These are phyloP conservation scores for Ceyx melanurus DNA, from an alignment of 2,113 vertebrate genomes.

Conservation along the genomic window DNA sequence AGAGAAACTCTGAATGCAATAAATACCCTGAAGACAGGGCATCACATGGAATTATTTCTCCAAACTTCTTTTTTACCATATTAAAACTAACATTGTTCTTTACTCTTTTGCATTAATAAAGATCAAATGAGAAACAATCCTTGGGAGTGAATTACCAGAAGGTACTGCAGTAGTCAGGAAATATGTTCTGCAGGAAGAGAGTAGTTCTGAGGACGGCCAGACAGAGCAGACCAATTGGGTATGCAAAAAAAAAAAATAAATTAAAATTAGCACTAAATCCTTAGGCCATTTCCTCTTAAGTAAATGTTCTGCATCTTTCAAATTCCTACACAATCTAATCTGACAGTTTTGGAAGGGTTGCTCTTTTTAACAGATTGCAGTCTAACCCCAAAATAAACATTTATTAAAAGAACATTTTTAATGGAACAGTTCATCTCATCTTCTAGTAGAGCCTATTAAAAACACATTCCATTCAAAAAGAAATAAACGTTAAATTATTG, in stretches of 20 bases:
- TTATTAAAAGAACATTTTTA: slow-evolving; percentile 27
- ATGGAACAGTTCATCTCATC: background rate
- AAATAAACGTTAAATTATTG: background rate
- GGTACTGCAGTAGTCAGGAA: background rate
- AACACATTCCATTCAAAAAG: background rate
- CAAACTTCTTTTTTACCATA: background rate
- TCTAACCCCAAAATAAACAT: slow-evolving; percentile 38
- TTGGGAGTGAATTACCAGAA: slow-evolving; percentile 51
- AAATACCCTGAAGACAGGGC: background rate
- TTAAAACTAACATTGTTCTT: slow-evolving; percentile 31
- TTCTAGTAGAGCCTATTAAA: slow-evolving; percentile 3
- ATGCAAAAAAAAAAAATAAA: slow-evolving; percentile 50
- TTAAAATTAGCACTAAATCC: slow-evolving; percentile 58
- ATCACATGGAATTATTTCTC: background rate
- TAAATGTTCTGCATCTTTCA: slow-evolving; percentile 63
- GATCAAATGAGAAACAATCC: slow-evolving; percentile 31
- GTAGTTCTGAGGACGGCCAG: background rate
- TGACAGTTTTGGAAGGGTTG: slow-evolving; percentile 52
- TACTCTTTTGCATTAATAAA: slow-evolving; percentile 48
- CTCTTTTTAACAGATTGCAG: slow-evolving; percentile 54
- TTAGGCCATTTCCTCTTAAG: slow-evolving; percentile 42
- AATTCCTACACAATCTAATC: slow-evolving; percentile 46
- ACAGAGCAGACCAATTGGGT: background rate
- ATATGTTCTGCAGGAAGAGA: background rate
- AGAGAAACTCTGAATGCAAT: background rate